Evolutionary conservation across 2,797 vertebrate species (phyloP).

Genomic region (Xenentodon cancila): DNA sequence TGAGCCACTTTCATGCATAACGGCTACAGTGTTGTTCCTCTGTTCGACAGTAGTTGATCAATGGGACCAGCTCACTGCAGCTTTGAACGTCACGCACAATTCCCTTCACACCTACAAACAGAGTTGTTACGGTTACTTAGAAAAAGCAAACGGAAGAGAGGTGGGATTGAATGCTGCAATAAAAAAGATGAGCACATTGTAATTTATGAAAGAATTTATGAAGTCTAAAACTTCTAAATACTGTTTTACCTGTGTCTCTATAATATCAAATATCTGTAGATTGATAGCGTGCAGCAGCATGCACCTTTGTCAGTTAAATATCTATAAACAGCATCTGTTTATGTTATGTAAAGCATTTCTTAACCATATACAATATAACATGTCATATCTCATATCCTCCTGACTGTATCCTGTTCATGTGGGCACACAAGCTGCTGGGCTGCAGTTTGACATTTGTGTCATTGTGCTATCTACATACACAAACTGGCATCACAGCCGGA

Average conservation of each 20-base stretch:
- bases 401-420: no score
- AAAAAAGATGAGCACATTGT: background rate
- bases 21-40: conserved; percentile 42
- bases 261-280: background rate
- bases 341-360: no score
- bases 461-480: no score
- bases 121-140: background rate
- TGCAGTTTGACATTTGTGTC: no score
- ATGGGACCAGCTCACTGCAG: conserved; percentile 32
- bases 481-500: no score
- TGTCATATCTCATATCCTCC: no score
- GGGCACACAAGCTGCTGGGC: no score
- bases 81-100: conserved; percentile 21
- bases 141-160: background rate
- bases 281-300: no score
- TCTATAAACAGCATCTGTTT: no score
- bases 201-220: background rate
- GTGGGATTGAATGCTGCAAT: background rate
- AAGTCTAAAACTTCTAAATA: background rate
- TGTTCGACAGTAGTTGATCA: conserved; percentile 53
- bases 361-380: no score
- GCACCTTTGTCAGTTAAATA: no score
- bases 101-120: conserved; percentile 26
- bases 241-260: background rate
- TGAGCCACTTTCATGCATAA: conserved; percentile 45